Evolutionary conservation across 2,113 vertebrate species (phyloP).

Genomic region (Grammomys dolichurus): DNA sequence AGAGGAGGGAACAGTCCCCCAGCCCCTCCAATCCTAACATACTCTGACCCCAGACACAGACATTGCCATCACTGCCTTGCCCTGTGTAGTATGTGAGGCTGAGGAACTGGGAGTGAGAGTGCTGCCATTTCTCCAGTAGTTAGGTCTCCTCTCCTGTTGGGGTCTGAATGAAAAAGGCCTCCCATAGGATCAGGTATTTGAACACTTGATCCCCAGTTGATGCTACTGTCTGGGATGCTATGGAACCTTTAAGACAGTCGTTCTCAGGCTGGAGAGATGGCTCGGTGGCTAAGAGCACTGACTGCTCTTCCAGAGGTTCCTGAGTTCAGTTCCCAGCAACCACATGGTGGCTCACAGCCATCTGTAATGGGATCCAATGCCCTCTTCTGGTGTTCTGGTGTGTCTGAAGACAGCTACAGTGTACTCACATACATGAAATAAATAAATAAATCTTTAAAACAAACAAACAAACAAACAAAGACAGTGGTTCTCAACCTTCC

Average conservation of each 20-base stretch:
- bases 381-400: too few species aligned
- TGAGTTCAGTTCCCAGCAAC: too few species aligned
- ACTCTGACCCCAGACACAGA: not conserved
- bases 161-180: not conserved
- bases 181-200: not conserved
- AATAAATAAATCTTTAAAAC: too few species aligned
- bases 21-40: too few species aligned
- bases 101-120: not conserved
- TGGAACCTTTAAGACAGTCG: not conserved
- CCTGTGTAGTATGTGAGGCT: accelerated
- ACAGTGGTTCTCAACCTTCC: not conserved
- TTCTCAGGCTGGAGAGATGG: not conserved
- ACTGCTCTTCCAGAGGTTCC: too few species aligned
- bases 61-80: accelerated
- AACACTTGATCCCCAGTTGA: not conserved
- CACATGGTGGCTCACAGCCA: too few species aligned
- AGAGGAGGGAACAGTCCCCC: not conserved
- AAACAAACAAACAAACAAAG: not conserved
- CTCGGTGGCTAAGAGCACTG: too few species aligned
- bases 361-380: too few species aligned
- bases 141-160: not conserved
- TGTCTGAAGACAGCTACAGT: too few species aligned
- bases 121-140: not conserved
- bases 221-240: not conserved
- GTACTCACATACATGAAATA: too few species aligned